A percentile compares a stretch with the other conserved stretches of the same genome.
Conservation (phyloP, 2,113 vertebrate genomes). For the Clupea harengus region DNA sequence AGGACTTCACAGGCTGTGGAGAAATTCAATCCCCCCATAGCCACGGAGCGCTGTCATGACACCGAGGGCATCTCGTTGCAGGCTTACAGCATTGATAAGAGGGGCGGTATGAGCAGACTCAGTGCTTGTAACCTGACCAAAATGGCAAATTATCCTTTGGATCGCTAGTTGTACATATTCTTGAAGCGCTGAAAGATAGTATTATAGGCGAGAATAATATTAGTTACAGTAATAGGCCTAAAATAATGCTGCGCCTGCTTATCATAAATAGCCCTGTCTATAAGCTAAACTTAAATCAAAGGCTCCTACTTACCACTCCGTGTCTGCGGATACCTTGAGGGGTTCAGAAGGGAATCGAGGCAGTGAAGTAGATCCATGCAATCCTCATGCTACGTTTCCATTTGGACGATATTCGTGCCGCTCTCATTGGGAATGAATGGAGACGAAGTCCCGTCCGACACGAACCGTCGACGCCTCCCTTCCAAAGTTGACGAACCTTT, state of each 20-base stretch:
- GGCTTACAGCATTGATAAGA: neutral
- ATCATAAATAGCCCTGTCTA: neutral
- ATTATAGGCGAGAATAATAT: neutral
- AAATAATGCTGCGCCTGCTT: neutral
- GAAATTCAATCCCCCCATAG: neutral
- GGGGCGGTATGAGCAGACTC: neutral
- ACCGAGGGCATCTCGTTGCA: neutral
- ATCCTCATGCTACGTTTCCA: too few species aligned
- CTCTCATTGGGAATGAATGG: too few species aligned
- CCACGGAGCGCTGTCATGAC: slow-evolving; percentile 10
- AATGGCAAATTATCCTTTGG: neutral
- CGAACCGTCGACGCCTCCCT: too few species aligned
- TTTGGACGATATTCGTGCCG: too few species aligned
- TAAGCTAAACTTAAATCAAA: neutral
- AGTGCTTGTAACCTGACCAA: too few species aligned
- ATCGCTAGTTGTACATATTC: slow-evolving; percentile 7
- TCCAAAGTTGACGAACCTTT: too few species aligned
- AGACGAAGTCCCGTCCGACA: too few species aligned
- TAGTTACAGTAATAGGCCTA: neutral
- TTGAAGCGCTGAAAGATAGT: neutral
- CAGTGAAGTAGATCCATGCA: neutral
- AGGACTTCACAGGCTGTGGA: neutral
- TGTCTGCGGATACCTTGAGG: neutral
- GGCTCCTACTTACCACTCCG: neutral
- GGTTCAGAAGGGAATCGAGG: neutral